Conservation (phyloP, 2,113 vertebrate species). For the Nanger granti region DNA sequence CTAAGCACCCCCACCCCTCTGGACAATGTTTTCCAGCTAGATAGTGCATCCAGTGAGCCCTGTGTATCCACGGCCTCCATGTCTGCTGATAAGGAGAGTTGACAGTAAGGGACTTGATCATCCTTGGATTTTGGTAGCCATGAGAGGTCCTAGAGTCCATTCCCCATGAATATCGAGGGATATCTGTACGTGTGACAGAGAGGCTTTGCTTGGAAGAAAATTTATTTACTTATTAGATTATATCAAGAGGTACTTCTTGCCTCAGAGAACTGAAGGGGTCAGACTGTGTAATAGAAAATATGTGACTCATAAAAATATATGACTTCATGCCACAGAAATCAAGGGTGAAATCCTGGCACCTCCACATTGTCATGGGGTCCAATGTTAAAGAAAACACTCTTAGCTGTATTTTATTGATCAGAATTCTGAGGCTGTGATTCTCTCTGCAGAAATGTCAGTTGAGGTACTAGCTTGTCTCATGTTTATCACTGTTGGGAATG, state of each 20-base stretch:
- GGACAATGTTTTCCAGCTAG: constrained; percentile 21
- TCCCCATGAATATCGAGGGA: neutral
- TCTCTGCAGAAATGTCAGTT: neutral
- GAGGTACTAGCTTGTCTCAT: neutral
- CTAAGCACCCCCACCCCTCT: neutral
- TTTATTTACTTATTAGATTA: constrained; percentile 49
- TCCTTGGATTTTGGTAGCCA: neutral
- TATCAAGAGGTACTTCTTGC: constrained; percentile 56
- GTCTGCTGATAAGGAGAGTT: neutral
- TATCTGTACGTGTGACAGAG: neutral
- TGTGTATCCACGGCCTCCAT: neutral
- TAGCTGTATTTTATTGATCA: neutral
- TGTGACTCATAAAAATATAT: constrained; percentile 26
- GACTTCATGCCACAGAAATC: neutral
- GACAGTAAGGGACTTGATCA: neutral
- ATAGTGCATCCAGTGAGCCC: neutral
- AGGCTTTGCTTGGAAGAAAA: constrained; percentile 23
- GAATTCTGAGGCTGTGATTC: constrained; percentile 19
- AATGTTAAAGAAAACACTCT: constrained; percentile 2
- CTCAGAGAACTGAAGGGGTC: constrained; percentile 14
- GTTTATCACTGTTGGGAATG: constrained; percentile 10
- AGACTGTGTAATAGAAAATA: constrained; percentile 37
- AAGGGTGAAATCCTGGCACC: neutral
- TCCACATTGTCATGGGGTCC: neutral
- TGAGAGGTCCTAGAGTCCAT: neutral